Evolutionary conservation across 1,140 invertebrate species (phyloP).

Genomic region (Heliconius hermathena): DNA sequence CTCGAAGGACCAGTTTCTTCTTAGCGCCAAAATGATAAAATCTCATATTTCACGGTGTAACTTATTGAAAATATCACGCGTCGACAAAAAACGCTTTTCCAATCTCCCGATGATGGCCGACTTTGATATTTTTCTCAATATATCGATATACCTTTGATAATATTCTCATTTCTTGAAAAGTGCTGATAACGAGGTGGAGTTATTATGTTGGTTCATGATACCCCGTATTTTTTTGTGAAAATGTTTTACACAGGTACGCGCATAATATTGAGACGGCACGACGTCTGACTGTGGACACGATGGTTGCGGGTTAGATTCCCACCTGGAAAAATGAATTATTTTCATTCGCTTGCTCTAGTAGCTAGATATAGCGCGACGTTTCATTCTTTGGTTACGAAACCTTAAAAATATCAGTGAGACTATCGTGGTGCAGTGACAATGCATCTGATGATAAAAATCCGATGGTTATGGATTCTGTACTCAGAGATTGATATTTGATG

Average conservation of each 20-base stretch:
- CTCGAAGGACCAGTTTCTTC: slow-evolving; percentile 5
- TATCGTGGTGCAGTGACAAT: no score
- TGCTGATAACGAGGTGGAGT: slow-evolving; percentile 23
- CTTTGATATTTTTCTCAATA: slow-evolving; percentile 28
- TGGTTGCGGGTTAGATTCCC: no score
- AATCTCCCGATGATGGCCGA: slow-evolving; percentile 25
- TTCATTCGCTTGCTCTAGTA: background rate
- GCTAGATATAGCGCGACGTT: background rate
- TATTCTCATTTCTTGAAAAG: slow-evolving; percentile 19
- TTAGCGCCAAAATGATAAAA: slow-evolving; percentile 22
- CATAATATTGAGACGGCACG: no score
- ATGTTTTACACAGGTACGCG: slow-evolving; percentile 9
- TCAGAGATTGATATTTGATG: no score
- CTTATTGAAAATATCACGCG: slow-evolving; percentile 20
- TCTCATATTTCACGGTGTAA: slow-evolving; percentile 20
- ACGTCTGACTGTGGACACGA: no score
- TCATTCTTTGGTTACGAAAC: no score
- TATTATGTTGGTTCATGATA: slow-evolving; percentile 29
- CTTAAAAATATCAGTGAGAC: no score
- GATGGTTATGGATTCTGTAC: no score
- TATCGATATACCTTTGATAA: slow-evolving; percentile 24
- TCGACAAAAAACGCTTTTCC: slow-evolving; percentile 22
- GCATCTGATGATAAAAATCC: no score
- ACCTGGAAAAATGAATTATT: no score
- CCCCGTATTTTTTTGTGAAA: background rate